Base-by-base conservation (phyloP, 1,140 invertebrate genomes). In the Eumeta japonica region DNA sequence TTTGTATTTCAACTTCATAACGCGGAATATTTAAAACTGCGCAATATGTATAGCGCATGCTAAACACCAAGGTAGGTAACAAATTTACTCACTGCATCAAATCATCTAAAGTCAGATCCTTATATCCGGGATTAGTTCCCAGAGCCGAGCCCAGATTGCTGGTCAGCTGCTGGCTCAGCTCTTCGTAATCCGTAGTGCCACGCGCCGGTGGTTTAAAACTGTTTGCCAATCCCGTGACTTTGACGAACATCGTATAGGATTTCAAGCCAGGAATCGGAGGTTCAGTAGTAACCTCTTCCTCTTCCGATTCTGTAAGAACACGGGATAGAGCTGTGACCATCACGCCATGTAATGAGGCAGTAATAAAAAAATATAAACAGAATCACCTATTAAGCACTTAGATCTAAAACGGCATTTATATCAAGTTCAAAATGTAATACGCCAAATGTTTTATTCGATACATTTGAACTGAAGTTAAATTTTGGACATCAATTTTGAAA, bases 161-260 rank as follows among this genome's bases (percentile, higher is more conserved):
- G 0, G 77, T 75, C 12, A 94, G 83, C 9, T 79, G 82, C 19
- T 82, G 81, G 0, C 83, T 81, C n/a, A 92, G 76, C 16, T 83
- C 78, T 10, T 86, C 81, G 50, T 86, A 93, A 35, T 92, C 87
- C 3, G 79, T 61, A 3, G 81, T 83, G 10, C 84, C 87, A 0
- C 73, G 71, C 27, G 81, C 63, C 0, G 90, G 90, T 2, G 85
- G 78, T 28, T 81, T 70, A 68, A 86, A 92, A 41, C 85, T 84
- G 45, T 89, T 83, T 0, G 86, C 90, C 15, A 92, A 62, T 24
- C 87, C 86, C 3, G 85, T 78, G 2, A 93, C 72, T 50, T 87
- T 88, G 0, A 93, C 75, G 48, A 85, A 79, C 10, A 90, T 75
- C 16, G 84, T 80, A 59, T 91, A 92, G 9, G 79, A 75, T 1